Evolutionary conservation across 2,797 vertebrate species (phyloP), one percentile per base, ranked within the genome.

Genomic region (Fratercula arctica): DNA sequence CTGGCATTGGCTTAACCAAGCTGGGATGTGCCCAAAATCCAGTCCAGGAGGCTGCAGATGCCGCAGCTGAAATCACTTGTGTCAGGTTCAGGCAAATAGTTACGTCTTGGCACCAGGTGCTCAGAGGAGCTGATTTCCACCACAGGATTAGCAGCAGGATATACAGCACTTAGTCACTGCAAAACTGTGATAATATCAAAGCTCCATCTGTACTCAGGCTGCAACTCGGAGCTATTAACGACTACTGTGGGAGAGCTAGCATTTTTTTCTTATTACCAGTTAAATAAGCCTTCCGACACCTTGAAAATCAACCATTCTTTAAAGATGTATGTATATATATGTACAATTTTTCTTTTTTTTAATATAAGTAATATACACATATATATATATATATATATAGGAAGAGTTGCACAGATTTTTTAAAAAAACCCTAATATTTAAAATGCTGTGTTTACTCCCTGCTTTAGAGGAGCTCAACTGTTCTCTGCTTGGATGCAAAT

Each of bases 81-180:
- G 85, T 41, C 83, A 63, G 70, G 76, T 56, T 81, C 60, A 29
- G 41, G 73, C 74, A n/a, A 63, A 61, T 4, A 51, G 66, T 39
- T 46, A 35, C 39, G n/a, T 78, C 85, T 86, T 66, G 93, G 93
- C 87, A 92, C 50, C 81, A 59, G 79, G 80, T 53, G 35, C 35
- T 28, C 66, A 73, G 87, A 93, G 91, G 60, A 87, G 50, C 79
- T 39, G 26, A 45, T 78, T 95, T 90, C 85, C 74, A 95, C 51
- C 59, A 11, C 73, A 46, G 93, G 94, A 94, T 94, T 95, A 96
- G 78, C 84, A 94, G 76, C 88, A 93, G 87, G 87, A 90, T 94
- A 43, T n/a, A 33, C 72, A 94, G 80, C 81, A 93, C 67, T 85
- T 4, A 77, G 57, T 50, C 86, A 23, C 85, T 90, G 94, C 64